Evolutionary conservation across 1,140 invertebrate genomes (phyloP), one percentile per base, ranked within the genome.

Genomic region (Nymphalis io): DNA sequence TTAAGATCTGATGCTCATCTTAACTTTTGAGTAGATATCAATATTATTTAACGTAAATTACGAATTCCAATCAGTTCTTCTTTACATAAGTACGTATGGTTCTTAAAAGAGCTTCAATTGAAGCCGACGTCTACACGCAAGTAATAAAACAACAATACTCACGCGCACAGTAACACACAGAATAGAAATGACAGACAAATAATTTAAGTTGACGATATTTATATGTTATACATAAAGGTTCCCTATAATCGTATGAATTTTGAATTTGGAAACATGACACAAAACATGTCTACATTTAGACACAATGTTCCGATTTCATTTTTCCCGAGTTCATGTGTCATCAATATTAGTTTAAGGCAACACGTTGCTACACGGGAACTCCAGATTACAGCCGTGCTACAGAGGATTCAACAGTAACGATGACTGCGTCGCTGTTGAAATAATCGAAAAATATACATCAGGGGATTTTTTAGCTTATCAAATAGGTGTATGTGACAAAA

Each of bases 101-200:
- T 8, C 27, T 33, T 33, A 33, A 33, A 33, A 4, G 1, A 33
- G 10, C 27, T 33, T 33, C 27, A 33, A 33, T 33, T 8, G 27
- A 8, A 33, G 33, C 27, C 27, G 27, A 33, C 3, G 4, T 33
- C 5, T 33, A 33, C 4, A 33, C n/a, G 60, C n/a, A 21, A 33
- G 33, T 51, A 63, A 51, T 62, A 62, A 63, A 63, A 48, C 21
- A 20, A 27, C 38, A 16, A 20, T 51, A n/a, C 15, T 63, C 46
- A 63, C 46, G 40, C 60, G 51, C 60, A 21, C 2, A 15, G 46
- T 33, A 16, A 38, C 46, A 42, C 8, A 51, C 18, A 21, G 44
- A 63, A 63, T 63, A 63, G 60, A 53, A 63, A 51, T 18, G 60
- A 53, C 27, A 39, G 40, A 20, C 46, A 63, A 33, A 33, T 51